Evolutionary conservation across 2,113 vertebrate genomes (phyloP).

Genomic region (Prinia subflava): DNA sequence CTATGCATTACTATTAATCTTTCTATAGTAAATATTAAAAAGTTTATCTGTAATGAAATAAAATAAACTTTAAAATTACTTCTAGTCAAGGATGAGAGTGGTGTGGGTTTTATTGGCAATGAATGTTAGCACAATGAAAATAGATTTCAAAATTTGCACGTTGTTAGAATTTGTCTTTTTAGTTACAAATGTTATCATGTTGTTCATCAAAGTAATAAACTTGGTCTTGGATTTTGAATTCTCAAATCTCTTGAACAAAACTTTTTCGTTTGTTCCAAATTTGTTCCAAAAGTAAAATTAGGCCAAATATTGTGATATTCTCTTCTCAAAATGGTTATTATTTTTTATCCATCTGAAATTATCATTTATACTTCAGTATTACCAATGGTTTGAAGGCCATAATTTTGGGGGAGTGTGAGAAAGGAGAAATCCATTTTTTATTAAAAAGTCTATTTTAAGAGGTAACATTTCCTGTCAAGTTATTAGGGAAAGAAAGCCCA

Average conservation of each 20-base stretch:
- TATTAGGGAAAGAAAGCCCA: background rate
- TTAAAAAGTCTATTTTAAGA: background rate
- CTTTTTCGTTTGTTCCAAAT: no score
- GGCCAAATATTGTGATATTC: background rate
- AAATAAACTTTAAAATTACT: background rate
- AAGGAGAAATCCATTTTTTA: background rate
- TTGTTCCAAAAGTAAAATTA: background rate
- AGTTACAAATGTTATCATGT: background rate
- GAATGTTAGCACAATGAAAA: background rate
- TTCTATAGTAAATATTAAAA: background rate
- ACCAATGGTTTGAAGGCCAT: background rate
- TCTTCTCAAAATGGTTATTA: background rate
- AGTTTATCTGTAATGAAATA: background rate
- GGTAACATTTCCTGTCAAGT: background rate
- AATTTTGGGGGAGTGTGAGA: background rate
- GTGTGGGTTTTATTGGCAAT: background rate
- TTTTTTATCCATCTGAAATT: background rate
- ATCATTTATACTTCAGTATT: background rate
- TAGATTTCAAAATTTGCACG: background rate
- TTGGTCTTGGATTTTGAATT: background rate
- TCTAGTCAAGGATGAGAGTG: background rate
- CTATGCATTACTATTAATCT: background rate
- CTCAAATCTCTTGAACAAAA: background rate
- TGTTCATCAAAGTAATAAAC: background rate
- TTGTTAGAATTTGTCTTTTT: background rate